A percentile compares a stretch with the other conserved stretches of the same genome.
Conservation (phyloP, 2,113 vertebrate genomes). For the Corvus cornix region DNA sequence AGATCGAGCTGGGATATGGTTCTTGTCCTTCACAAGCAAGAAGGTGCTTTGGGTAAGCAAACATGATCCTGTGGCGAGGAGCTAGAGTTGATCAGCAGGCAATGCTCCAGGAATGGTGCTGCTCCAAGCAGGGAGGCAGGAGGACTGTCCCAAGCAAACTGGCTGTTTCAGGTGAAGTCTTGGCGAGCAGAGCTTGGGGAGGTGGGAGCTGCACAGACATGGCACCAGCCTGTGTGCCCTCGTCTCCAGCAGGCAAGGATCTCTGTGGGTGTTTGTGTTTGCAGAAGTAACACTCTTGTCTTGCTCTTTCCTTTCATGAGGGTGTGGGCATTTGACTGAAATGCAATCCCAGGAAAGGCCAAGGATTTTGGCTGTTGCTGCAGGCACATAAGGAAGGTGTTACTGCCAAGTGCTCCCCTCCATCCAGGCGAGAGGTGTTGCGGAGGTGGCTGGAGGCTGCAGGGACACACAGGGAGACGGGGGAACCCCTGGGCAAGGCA, state of each 20-base stretch:
- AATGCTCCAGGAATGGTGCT: background rate
- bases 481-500: background rate
- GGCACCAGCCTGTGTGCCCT: background rate
- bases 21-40: background rate
- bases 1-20: background rate
- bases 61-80: fast-evolving
- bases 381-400: background rate
- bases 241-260: background rate
- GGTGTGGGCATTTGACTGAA: background rate
- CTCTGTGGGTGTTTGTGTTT: background rate
- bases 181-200: background rate
- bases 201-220: background rate
- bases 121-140: background rate
- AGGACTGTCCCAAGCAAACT: background rate
- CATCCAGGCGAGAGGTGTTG: background rate
- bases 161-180: background rate
- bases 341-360: background rate
- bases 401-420: background rate
- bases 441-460: background rate
- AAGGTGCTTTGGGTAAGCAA: background rate
- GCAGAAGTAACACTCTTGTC: background rate
- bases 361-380: background rate
- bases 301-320: background rate
- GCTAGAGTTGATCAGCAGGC: fast-evolving
- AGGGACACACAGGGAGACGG: background rate